phyloP scores from a whole-genome alignment of 2,797 vertebrate species.

The Monodelphis domestica region DNA sequence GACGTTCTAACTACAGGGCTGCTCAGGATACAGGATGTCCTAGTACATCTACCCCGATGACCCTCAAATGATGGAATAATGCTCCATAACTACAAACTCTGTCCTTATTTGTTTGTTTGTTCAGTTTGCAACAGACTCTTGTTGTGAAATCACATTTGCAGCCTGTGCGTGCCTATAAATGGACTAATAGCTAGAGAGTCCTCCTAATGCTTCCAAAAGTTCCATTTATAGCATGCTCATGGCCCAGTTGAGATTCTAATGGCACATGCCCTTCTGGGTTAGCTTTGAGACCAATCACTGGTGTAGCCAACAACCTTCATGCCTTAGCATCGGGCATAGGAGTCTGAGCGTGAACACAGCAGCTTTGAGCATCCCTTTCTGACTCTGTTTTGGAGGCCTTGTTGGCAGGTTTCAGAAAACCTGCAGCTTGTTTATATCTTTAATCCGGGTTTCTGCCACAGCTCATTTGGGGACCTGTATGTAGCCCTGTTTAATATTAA shows the following conservation, averaged over 20 bases:
- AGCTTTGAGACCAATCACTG: not conserved
- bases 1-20: not conserved
- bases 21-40: not conserved
- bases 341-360: constrained; percentile 60
- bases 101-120: constrained; percentile 69
- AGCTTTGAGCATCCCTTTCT: constrained; percentile 81
- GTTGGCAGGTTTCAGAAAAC: constrained; percentile 78
- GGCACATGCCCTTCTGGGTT: not conserved
- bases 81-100: constrained; percentile 68
- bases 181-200: constrained; percentile 48
- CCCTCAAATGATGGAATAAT: not conserved
- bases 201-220: constrained; percentile 4
- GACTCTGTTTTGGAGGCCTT: constrained; percentile 77
- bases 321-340: not conserved
- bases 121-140: constrained; percentile 56
- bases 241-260: constrained; percentile 15
- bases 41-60: not conserved
- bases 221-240: not conserved
- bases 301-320: constrained; percentile 5
- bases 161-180: constrained; percentile 50
- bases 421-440: constrained; percentile 78
- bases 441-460: constrained; percentile 72
- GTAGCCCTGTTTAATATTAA: constrained; percentile 72
- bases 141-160: constrained; percentile 67
- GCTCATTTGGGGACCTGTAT: constrained; percentile 51